Base-by-base conservation (phyloP, 2,113 vertebrate species). In the Gymnarchus niloticus region DNA sequence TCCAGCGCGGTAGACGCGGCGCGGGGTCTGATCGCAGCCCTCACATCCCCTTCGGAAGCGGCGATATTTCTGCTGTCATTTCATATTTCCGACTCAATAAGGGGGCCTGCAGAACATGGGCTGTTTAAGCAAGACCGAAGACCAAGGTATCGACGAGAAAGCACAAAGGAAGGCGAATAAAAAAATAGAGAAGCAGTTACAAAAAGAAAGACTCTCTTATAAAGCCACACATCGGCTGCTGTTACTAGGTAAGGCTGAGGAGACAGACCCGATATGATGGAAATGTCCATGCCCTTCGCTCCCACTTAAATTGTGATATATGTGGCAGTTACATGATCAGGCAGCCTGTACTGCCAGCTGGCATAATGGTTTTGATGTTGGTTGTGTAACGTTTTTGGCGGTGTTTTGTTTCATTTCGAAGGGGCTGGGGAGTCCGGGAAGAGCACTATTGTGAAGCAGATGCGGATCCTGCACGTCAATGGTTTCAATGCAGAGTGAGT, bases 361-460 rank as follows among this genome's bases (percentile, higher is more conserved):
- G 21, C 37, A 21, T 48, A 10, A 46, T 19, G 21, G 37, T n/a
- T 78, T 6, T 54, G 14, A 7, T 54, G 14, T 54, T 54, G 28
- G 28, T 48, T 82, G 80, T 37, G 80, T 28, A n/a, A 41, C 56
- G 48, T 82, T 52, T 52, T 81, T 65, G 48, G 81, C 85, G 41
- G 52, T 81, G 84, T 73, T 85, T 83, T 85, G 90, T 93, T 88
- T 93, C 83, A 91, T 94, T 84, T 77, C 88, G 46, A 89, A 99
- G 98, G 98, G 88, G 98, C 98, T 87, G 97, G 98, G 87, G 98
- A 99, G 92, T 99, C 98, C 48, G 98, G 98, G 91, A 99, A 99
- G 93, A 99, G 98, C 93, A 99, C 98, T 10, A 99, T 99, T 81
- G 98, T 99, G 90, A 99, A 99, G 92, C 98, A 99, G 91, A 99